Evolutionary conservation across 2,888 invertebrate genomes (phyloP).

Genomic region (Ectemnius cavifrons): DNA sequence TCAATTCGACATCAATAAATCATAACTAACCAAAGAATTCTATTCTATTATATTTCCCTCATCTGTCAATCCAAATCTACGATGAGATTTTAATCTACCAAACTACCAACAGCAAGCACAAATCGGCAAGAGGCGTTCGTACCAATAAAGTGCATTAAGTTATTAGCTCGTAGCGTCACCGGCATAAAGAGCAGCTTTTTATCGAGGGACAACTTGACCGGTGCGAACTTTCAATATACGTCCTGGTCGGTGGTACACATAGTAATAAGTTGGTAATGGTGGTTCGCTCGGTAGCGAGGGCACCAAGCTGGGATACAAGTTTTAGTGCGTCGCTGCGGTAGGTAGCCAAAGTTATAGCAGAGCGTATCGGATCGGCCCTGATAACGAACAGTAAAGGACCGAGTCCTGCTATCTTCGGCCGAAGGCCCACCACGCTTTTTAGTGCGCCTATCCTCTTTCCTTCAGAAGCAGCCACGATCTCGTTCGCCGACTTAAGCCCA

Average conservation of each 20-base stretch:
- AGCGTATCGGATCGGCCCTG: slow-evolving; percentile 71
- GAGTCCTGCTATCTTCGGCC: slow-evolving; percentile 60
- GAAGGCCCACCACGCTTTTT: slow-evolving; percentile 1
- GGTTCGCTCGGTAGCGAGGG: slow-evolving; percentile 57
- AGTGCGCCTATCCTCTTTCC: slow-evolving; percentile 2
- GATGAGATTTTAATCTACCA: too few species aligned
- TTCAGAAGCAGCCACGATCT: background rate
- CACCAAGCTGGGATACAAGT: slow-evolving; percentile 50
- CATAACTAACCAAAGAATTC: too few species aligned
- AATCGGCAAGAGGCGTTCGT: background rate
- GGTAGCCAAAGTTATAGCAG: slow-evolving; percentile 68
- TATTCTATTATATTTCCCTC: too few species aligned
- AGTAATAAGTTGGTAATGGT: slow-evolving; percentile 64
- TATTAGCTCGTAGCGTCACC: slow-evolving; percentile 51
- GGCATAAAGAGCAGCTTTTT: slow-evolving; percentile 60
- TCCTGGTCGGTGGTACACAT: slow-evolving; percentile 50
- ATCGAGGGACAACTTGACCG: slow-evolving; percentile 58
- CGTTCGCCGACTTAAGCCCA: background rate
- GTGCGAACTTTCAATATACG: slow-evolving; percentile 60
- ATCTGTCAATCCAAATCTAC: too few species aligned
- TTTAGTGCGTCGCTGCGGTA: slow-evolving; percentile 68
- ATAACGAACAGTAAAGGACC: slow-evolving; percentile 69
- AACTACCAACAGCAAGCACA: too few species aligned
- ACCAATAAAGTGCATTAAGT: slow-evolving; percentile 57
- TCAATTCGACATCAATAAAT: too few species aligned